A percentile compares a stretch with the other conserved stretches of the same genome.
phyloP scores from a whole-genome alignment of 2,888 invertebrate genomes.

The Ypsolopha scabrella region DNA sequence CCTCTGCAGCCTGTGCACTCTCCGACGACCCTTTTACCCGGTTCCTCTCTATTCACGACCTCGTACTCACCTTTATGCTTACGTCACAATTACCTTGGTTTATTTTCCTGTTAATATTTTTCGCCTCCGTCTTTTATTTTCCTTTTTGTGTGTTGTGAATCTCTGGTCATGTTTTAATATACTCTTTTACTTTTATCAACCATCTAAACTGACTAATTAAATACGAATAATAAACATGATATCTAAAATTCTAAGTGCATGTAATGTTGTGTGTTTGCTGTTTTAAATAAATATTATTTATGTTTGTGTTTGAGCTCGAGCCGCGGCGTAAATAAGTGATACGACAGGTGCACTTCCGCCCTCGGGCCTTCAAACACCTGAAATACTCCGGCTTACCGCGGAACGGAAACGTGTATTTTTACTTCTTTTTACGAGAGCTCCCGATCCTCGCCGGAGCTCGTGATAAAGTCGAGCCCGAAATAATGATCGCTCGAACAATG shows the following conservation, averaged over 20 bases:
- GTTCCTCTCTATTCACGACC: not conserved
- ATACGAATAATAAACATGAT: not conserved
- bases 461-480: conserved; percentile 10
- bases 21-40: conserved; percentile 16
- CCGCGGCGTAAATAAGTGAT: conserved; percentile 18
- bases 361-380: conserved; percentile 12
- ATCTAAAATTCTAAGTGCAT: not conserved
- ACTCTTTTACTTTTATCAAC: not conserved
- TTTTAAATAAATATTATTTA: conserved; percentile 5
- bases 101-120: not conserved
- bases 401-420: not conserved
- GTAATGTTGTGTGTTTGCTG: conserved; percentile 21
- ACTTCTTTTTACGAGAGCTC: not conserved
- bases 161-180: not conserved
- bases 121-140: not conserved
- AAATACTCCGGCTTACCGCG: conserved; percentile 4
- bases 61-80: not conserved
- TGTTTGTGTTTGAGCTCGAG: conserved; percentile 3
- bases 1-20: conserved; percentile 27
- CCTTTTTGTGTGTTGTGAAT: not conserved
- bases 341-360: conserved; percentile 18
- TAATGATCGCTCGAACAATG: conserved; percentile 11
- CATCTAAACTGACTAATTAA: not conserved
- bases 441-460: not conserved
- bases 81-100: not conserved